Conservation (phyloP, 2,888 invertebrate species). For the Eucera pruinosa region DNA sequence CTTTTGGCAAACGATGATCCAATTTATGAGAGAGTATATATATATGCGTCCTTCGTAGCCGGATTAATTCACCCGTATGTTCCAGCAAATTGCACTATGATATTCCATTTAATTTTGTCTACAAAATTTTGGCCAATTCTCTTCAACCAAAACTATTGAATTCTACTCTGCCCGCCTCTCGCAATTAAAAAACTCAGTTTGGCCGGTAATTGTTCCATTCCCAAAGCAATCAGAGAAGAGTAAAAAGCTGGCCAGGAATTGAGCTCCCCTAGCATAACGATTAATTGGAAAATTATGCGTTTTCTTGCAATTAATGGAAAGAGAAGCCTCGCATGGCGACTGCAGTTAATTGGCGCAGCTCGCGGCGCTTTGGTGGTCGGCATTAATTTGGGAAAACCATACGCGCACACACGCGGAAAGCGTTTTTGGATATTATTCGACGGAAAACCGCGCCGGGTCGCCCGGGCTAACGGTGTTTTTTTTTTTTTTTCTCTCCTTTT, state of each 20-base stretch:
- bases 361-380: constrained; percentile 51
- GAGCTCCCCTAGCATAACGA: constrained; percentile 17
- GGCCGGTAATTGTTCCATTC: background rate
- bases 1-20: no score
- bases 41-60: no score
- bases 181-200: background rate
- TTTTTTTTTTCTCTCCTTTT: constrained; percentile 11
- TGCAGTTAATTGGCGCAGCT: constrained; percentile 62
- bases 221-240: constrained; percentile 14
- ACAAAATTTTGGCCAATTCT: background rate
- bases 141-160: background rate
- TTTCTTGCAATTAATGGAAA: constrained; percentile 61
- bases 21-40: no score
- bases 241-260: background rate
- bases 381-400: constrained; percentile 65
- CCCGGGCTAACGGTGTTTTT: constrained; percentile 7
- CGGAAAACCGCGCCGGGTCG: constrained; percentile 44
- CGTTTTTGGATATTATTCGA: constrained; percentile 63
- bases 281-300: constrained; percentile 58
- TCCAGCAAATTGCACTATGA: background rate
- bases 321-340: constrained; percentile 31
- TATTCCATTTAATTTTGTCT: background rate
- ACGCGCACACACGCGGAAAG: constrained; percentile 7
- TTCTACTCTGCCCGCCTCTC: background rate
- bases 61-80: no score